Percentiles rank a stretch among this genome's conserved stretches.
phyloP scores from a whole-genome alignment of 2,113 vertebrate genomes.

The Rana temporaria region DNA sequence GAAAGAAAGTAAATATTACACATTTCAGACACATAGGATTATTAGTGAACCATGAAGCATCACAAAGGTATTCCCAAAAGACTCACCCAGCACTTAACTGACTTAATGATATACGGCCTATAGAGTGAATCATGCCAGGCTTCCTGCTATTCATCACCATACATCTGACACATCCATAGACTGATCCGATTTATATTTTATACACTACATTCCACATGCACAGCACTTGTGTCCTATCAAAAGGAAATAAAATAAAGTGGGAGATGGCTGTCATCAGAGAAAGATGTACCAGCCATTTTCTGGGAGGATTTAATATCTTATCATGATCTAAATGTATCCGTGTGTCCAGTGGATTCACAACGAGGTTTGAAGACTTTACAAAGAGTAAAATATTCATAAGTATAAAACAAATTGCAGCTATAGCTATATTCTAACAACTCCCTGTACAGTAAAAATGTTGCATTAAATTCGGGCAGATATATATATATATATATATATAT shows the following conservation, averaged over 20 bases:
- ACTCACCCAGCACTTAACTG: neutral
- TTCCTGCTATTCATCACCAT: constrained; percentile 37
- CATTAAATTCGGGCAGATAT: too few species aligned
- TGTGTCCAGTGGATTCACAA: neutral
- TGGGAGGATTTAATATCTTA: constrained; percentile 13
- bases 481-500: too few species aligned
- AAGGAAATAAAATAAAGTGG: constrained; percentile 4
- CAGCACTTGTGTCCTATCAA: constrained; percentile 12
- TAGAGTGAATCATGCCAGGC: constrained; percentile 14
- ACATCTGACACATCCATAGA: constrained; percentile 43
- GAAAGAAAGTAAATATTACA: neutral
- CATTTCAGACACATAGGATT: constrained; percentile 25
- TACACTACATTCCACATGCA: constrained; percentile 22
- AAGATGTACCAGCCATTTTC: constrained; percentile 19
- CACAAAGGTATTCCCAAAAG: neutral
- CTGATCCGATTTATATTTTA: constrained; percentile 43
- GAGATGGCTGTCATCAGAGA: neutral
- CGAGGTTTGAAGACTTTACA: neutral
- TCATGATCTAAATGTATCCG: constrained; percentile 15
- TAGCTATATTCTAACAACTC: neutral
- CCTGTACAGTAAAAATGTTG: neutral
- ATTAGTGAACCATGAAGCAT: neutral
- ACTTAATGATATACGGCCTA: constrained; percentile 27
- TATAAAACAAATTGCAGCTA: neutral
- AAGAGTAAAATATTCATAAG: neutral